Evolutionary conservation across 2,797 vertebrate species (phyloP).

Genomic region (Pelochelys cantorii): DNA sequence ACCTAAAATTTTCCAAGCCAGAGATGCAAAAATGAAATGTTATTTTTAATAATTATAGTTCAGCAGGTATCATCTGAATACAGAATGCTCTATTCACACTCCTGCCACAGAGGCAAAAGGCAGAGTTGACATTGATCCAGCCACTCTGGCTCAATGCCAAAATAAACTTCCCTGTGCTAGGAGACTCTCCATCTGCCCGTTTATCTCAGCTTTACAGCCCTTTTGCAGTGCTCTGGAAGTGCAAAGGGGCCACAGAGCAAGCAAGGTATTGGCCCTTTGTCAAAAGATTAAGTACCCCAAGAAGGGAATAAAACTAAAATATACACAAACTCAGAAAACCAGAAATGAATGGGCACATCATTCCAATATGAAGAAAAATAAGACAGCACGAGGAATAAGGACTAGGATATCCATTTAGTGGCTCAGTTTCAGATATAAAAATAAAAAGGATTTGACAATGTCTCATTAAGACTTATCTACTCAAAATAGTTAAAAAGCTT

Average conservation of each 20-base stretch:
- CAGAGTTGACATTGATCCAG: background rate
- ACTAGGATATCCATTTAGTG: background rate
- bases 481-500: constrained; percentile 1
- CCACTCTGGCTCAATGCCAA: background rate
- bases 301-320: background rate
- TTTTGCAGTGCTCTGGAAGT: background rate
- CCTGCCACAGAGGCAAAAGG: background rate
- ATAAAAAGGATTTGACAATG: constrained; percentile 7
- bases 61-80: background rate
- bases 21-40: background rate
- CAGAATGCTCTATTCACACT: background rate
- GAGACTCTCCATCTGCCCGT: rapidly evolving
- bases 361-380: background rate
- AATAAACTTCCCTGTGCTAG: background rate
- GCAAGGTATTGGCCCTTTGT: background rate
- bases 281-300: rapidly evolving
- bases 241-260: background rate
- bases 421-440: constrained; percentile 19
- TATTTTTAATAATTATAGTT: background rate
- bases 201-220: background rate
- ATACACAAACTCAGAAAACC: background rate
- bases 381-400: background rate
- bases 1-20: background rate
- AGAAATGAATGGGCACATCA: background rate
- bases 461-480: constrained; percentile 32